Conservation (phyloP, 37 sponge, comb jelly and placozoan genomes). For the Ianthella basta region DNA sequence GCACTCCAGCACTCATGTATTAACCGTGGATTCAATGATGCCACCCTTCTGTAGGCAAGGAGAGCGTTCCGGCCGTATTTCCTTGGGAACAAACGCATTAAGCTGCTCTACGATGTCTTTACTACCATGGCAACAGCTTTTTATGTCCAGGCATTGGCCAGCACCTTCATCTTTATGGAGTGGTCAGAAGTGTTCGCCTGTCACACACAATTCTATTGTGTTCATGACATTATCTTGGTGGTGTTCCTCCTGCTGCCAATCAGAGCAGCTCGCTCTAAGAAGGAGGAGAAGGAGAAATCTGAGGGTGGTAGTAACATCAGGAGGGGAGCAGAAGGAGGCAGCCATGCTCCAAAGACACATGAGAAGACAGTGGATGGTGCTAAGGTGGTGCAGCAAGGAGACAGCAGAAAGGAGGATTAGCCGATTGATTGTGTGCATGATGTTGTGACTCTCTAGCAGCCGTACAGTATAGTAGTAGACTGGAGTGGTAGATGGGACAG, state of each 20-base stretch:
- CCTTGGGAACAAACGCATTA: constrained; percentile 42
- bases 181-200: not conserved
- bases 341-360: no score
- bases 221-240: not conserved
- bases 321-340: no score
- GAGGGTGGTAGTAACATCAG: no score
- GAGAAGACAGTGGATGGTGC: no score
- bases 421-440: no score
- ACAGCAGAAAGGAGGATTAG: no score
- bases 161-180: constrained; percentile 46
- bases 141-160: not conserved
- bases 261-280: not conserved
- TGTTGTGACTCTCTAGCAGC: no score
- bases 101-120: constrained; percentile 64
- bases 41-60: constrained; percentile 53
- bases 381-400: no score
- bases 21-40: constrained; percentile 1
- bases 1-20: no score
- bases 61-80: constrained; percentile 55
- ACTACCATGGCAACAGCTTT: constrained; percentile 25
- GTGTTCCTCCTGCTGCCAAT: constrained; percentile 1
- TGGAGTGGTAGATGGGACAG: no score
- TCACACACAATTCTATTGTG: not conserved
- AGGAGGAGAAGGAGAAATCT: no score
- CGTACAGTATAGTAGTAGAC: no score